These are phyloP conservation scores for Drosophila persimilis DNA, from an alignment of 1,140 invertebrate genomes.

Conservation along the genomic window DNA sequence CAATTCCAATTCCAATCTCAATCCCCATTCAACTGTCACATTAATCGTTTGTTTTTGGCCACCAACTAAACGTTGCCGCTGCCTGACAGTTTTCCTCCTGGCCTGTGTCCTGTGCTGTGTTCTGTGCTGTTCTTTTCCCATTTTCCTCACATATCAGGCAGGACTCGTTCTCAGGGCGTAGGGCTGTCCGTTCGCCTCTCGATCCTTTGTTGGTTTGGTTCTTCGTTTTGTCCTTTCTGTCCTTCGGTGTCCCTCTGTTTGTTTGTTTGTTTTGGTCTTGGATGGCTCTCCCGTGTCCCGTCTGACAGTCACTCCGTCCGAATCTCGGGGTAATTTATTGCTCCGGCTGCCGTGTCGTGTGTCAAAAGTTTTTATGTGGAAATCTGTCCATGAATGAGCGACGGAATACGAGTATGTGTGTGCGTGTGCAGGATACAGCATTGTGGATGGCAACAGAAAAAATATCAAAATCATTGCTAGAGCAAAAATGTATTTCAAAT, in stretches of 20 bases:
- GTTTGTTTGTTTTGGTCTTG: constrained; percentile 73
- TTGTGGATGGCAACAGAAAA: constrained; percentile 6
- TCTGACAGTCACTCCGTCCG: constrained; percentile 45
- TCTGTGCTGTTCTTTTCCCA: constrained; percentile 13
- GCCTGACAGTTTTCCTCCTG: constrained; percentile 34
- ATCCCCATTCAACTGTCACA: constrained; percentile 77
- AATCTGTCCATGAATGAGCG: constrained; percentile 79
- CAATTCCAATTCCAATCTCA: constrained; percentile 46
- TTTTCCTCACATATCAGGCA: constrained; percentile 49
- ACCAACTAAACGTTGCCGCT: constrained; percentile 72
- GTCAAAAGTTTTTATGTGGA: constrained; percentile 77
- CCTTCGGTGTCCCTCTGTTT: constrained; percentile 22
- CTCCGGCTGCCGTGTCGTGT: constrained; percentile 74
- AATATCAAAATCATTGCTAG: constrained; percentile 69
- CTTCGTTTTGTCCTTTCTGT: constrained; percentile 48
- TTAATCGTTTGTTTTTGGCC: constrained; percentile 82
- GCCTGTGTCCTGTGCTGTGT: background rate
- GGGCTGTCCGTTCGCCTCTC: constrained; percentile 14
- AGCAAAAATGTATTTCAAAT: constrained; percentile 64
- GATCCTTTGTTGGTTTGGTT: constrained; percentile 35
- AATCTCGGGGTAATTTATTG: constrained; percentile 70
- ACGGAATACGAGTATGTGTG: constrained; percentile 19
- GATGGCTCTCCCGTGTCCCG: constrained; percentile 36
- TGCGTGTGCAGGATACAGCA: constrained; percentile 38
- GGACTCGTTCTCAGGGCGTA: constrained; percentile 52